Evolutionary conservation across 1,140 invertebrate genomes (phyloP), one percentile per base, ranked within the genome.

Genomic region (Phymastichus coffea): DNA sequence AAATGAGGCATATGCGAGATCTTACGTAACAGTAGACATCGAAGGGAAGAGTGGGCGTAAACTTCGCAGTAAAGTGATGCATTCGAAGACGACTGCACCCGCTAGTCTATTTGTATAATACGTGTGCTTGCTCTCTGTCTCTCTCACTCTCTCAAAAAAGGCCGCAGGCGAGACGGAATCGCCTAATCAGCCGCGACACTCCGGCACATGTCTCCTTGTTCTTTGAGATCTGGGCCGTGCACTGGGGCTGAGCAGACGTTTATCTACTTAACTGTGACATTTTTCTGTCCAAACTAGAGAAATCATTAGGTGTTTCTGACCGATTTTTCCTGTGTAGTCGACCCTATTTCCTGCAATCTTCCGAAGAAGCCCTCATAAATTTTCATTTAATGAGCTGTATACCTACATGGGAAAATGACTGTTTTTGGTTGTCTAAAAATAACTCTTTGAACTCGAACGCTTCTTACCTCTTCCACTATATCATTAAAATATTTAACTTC

Each of bases 151-250:
- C 56, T 58, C 43, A 46, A 60, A n/a, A n/a, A 54, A 41, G 15
- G 51, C 57, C 49, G 15, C 22, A 26, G 53, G 35, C 41, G 40
- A 59, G 3, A 33, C 48, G 30, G 28, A 53, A 26, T 55, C 58
- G 44, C 64, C 66, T 71, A 70, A 73, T 75, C 68, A 63, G 64
- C 59, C 66, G 59, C 37, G 46, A 64, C 62, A 62, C 57, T 56
- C 52, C 43, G 65, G 59, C 73, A 74, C 71, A 74, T 74, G 72
- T n/a, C n/a, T n/a, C n/a, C n/a, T n/a, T n/a, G n/a, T 72, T 75
- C 51, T 17, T 26, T 44, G 6, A 48, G 17, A 35, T 4, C 33
- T 33, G 43, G 1, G 26, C 37, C n/a, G n/a, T 4, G 9, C 47
- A 15, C 37, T 14, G 0, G 30, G 25, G 19, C 15, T 44, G 25